Evolutionary conservation across 1,140 invertebrate species (phyloP).

Genomic region (Bombus soroeensis): DNA sequence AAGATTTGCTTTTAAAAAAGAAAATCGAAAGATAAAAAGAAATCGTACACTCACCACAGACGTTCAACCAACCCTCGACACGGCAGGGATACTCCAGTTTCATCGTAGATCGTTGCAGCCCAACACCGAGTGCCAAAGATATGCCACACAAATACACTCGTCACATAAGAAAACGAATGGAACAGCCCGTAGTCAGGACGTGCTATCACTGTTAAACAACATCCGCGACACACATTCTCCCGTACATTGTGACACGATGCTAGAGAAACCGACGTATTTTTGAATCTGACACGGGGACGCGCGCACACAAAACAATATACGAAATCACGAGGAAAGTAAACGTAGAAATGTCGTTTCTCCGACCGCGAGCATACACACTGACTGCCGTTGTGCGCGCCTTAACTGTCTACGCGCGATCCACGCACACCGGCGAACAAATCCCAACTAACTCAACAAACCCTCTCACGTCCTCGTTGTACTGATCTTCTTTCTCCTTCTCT

Average conservation of each 20-base stretch:
- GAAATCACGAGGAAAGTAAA: conserved; percentile 31
- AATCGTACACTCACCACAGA: conserved; percentile 82
- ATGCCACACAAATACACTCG: conserved; percentile 57
- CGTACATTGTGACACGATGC: conserved; percentile 3
- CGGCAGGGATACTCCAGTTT: conserved; percentile 84
- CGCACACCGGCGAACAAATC: conserved; percentile 73
- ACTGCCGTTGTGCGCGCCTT: conserved; percentile 34
- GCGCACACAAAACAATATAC: not conserved
- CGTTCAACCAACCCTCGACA: conserved; percentile 86
- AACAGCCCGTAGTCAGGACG: conserved; percentile 50
- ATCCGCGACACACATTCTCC: conserved; percentile 60
- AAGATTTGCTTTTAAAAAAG: not conserved
- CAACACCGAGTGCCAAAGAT: conserved; percentile 46
- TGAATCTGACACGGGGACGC: not conserved
- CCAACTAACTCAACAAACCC: conserved; percentile 72
- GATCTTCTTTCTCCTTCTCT: conserved; percentile 43
- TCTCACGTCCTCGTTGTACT: conserved; percentile 44
- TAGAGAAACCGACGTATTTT: conserved; percentile 9
- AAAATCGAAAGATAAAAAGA: conserved; percentile 19
- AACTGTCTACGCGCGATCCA: conserved; percentile 62
- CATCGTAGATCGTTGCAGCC: conserved; percentile 63
- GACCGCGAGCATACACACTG: conserved; percentile 36
- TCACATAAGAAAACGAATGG: conserved; percentile 66
- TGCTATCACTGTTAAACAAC: conserved; percentile 61
- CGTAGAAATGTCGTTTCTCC: not conserved